phyloP scores from a whole-genome alignment of 2,888 invertebrate genomes.

The Ametastegia equiseti region DNA sequence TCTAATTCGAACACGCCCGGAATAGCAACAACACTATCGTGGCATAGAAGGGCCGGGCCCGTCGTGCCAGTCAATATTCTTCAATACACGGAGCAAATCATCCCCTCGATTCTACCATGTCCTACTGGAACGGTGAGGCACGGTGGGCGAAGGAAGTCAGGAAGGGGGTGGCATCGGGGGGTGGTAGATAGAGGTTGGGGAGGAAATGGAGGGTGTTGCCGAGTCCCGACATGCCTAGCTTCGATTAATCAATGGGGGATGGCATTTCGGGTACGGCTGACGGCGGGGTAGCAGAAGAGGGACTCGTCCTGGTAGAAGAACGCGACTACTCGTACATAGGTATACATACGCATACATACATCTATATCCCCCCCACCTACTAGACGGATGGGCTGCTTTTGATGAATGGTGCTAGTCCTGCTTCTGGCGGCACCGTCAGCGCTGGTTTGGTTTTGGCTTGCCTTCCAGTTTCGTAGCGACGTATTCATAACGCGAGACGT shows the following conservation, averaged over 20 bases:
- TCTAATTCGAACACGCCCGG: conserved; percentile 38
- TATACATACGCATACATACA: conserved; percentile 57
- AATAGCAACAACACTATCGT: conserved; percentile 41
- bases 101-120: conserved; percentile 33
- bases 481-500: conserved; percentile 35
- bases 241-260: conserved; percentile 73
- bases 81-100: conserved; percentile 40
- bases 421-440: conserved; percentile 37
- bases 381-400: conserved; percentile 65
- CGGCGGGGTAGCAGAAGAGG: conserved; percentile 49
- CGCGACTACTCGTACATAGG: conserved; percentile 44
- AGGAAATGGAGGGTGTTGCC: conserved; percentile 72
- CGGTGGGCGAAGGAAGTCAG: conserved; percentile 24
- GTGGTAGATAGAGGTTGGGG: conserved; percentile 50
- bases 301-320: conserved; percentile 46
- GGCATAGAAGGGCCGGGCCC: background rate
- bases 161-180: conserved; percentile 28
- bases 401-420: conserved; percentile 61
- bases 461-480: conserved; percentile 32
- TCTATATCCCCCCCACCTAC: too few species aligned
- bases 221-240: conserved; percentile 71
- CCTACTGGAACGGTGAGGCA: conserved; percentile 40
- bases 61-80: conserved; percentile 36
- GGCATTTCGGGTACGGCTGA: conserved; percentile 60
- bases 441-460: conserved; percentile 21